Percentiles rank a stretch among this genome's conserved stretches.
phyloP scores from a whole-genome alignment of 2,888 invertebrate genomes.

The Drosophila quinaria region DNA sequence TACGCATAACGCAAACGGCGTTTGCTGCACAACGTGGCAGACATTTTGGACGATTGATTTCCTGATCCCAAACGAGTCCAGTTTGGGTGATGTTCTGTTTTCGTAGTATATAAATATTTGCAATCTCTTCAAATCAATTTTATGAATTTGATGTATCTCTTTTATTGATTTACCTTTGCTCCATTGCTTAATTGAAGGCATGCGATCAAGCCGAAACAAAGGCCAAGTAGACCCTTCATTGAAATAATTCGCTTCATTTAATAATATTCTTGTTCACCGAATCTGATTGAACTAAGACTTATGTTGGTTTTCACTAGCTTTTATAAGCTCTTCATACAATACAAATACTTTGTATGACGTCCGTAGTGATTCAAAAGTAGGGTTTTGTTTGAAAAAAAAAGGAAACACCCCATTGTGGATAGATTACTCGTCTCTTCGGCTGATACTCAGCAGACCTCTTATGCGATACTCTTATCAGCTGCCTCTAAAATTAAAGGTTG shows the following conservation, averaged over 20 bases:
- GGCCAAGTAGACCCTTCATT: neutral
- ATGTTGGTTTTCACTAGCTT: neutral
- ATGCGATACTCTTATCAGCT: constrained; percentile 1
- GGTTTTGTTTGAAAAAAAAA: neutral
- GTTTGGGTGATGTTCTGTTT: neutral
- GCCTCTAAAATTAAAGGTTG: neutral
- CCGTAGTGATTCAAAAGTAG: too few species aligned
- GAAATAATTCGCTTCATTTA: neutral
- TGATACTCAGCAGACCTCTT: constrained; percentile 1
- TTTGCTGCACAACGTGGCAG: neutral
- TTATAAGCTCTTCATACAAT: too few species aligned
- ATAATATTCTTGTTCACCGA: neutral
- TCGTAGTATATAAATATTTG: neutral
- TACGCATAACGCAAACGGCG: neutral
- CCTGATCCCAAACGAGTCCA: too few species aligned
- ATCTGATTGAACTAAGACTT: constrained; percentile 8
- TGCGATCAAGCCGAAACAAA: constrained; percentile 6
- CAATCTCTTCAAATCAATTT: neutral
- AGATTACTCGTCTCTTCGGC: constrained; percentile 1
- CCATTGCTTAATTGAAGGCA: neutral
- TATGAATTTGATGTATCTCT: neutral
- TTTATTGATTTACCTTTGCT: neutral
- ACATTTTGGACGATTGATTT: neutral
- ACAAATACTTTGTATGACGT: neutral
- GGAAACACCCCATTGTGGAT: neutral